phyloP scores from a whole-genome alignment of 2,888 invertebrate species.

The Gnatocerus cornutus region DNA sequence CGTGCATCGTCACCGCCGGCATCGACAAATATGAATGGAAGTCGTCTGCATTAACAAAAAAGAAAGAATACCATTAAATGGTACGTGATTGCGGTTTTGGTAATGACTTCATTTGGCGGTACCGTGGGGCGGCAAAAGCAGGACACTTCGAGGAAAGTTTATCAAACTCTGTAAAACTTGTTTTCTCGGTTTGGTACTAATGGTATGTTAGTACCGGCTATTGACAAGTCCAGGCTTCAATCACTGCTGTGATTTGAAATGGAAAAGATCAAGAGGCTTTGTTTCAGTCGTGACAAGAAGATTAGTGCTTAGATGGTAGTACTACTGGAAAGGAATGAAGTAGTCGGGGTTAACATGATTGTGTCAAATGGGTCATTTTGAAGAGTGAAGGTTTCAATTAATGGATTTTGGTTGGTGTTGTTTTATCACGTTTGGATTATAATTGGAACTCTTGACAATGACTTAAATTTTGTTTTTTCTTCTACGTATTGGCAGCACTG shows the following conservation, averaged over 20 bases:
- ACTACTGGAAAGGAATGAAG: not conserved
- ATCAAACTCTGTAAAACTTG: not conserved
- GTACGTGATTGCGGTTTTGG: constrained; percentile 5
- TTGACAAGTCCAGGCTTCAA: not conserved
- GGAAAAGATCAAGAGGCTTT: not conserved
- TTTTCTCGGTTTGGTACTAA: not conserved
- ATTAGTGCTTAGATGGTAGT: constrained; percentile 1
- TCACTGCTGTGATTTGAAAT: not conserved
- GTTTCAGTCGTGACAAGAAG: not conserved
- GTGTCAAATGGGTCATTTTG: not conserved
- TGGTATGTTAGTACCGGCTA: constrained; percentile 4
- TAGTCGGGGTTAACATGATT: constrained; percentile 1
- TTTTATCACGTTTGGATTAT: not conserved
- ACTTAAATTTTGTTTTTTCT: too few species aligned
- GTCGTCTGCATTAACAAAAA: constrained; percentile 12
- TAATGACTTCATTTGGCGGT: constrained; percentile 3
- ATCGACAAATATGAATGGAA: constrained; percentile 35
- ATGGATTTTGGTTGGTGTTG: too few species aligned
- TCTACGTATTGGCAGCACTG: too few species aligned
- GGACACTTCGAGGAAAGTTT: not conserved
- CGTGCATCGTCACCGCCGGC: constrained; percentile 28
- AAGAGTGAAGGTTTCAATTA: not conserved
- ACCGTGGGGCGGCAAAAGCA: not conserved
- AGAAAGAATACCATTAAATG: not conserved
- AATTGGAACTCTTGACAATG: too few species aligned